Conservation (phyloP, 2,797 vertebrate genomes). For the Onychomys arenicola region DNA sequence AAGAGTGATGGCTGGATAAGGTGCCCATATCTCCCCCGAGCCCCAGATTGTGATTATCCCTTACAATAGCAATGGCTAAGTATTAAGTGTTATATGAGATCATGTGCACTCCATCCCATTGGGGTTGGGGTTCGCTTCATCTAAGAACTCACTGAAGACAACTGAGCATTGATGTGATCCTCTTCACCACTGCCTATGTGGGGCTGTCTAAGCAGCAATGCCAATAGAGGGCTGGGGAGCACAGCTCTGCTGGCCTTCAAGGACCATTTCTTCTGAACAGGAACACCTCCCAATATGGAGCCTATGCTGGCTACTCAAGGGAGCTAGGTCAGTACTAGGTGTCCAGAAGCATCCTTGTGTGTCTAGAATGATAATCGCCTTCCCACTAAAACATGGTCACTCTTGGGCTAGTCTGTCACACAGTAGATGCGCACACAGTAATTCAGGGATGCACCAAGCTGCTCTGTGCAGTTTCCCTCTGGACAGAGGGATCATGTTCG, state of each 20-base stretch:
- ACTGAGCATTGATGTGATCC: neutral
- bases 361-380: conserved; percentile 78
- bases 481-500: neutral
- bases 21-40: conserved; percentile 11
- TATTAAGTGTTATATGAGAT: conserved; percentile 39
- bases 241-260: neutral
- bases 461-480: neutral
- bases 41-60: conserved; percentile 62
- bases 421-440: neutral
- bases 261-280: conserved; percentile 58
- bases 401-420: conserved; percentile 71
- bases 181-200: neutral
- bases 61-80: conserved; percentile 64
- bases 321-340: conserved; percentile 32
- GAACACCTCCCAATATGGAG: neutral
- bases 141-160: neutral
- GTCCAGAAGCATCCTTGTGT: conserved; percentile 71
- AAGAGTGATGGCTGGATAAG: neutral
- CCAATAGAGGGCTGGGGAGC: neutral
- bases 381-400: conserved; percentile 78
- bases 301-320: neutral
- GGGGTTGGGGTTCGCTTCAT: neutral
- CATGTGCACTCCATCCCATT: accelerated
- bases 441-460: neutral
- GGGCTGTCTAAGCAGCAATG: neutral